These are phyloP conservation scores for Actinernus sp. DNA, from an alignment of 92 coral and sea anemone species.

Conservation along the genomic window DNA sequence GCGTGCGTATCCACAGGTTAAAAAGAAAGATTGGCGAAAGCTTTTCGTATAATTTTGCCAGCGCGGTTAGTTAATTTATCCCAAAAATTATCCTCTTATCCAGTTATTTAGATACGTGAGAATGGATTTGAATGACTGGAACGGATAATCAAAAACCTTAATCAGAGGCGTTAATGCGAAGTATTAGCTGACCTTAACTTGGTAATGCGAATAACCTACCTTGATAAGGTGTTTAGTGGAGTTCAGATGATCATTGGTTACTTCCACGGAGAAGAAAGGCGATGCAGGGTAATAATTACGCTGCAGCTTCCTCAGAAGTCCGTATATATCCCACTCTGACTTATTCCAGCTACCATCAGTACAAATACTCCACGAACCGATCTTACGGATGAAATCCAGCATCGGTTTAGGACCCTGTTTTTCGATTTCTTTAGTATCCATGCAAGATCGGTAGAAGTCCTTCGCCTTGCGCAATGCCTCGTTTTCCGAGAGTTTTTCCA, in stretches of 20 bases:
- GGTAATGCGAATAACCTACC: conserved; percentile 32
- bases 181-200: background rate
- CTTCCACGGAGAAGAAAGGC: conserved; percentile 97
- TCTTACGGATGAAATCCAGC: conserved; percentile 71
- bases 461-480: conserved; percentile 85
- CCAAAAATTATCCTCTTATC: no score
- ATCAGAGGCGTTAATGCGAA: background rate
- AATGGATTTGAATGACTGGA: no score
- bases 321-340: conserved; percentile 79
- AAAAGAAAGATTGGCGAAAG: no score
- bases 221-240: conserved; percentile 95
- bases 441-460: conserved; percentile 84
- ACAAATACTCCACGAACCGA: conserved; percentile 97
- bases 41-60: no score
- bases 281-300: conserved; percentile 92
- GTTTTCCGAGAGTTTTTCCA: conserved; percentile 47
- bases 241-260: conserved; percentile 97
- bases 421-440: conserved; percentile 82
- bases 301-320: conserved; percentile 76
- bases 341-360: conserved; percentile 82
- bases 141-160: background rate
- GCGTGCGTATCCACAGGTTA: no score
- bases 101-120: no score
- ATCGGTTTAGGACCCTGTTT: conserved; percentile 83
- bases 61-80: no score